Evolutionary conservation across 1,140 invertebrate species (phyloP).

Genomic region (Orchestia grillus): DNA sequence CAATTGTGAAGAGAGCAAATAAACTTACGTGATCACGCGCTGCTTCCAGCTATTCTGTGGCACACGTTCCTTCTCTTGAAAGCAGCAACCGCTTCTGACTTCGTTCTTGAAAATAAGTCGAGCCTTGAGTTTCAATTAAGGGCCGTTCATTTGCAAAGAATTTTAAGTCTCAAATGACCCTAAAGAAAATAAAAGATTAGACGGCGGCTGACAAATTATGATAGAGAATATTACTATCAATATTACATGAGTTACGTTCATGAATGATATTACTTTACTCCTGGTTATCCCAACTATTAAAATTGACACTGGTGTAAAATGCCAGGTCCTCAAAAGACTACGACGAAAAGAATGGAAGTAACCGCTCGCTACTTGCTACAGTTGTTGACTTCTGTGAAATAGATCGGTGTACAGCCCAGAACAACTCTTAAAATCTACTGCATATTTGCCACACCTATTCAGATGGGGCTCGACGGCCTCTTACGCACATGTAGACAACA

Average conservation of each 20-base stretch:
- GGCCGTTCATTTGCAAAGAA: neutral
- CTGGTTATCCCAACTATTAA: constrained; percentile 37
- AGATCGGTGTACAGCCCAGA: constrained; percentile 68
- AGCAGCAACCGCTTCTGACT: neutral
- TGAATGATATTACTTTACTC: constrained; percentile 49
- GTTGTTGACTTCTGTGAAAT: constrained; percentile 67
- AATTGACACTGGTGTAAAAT: constrained; percentile 45
- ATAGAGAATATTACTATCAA: constrained; percentile 39
- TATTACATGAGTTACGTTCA: constrained; percentile 43
- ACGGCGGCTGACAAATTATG: neutral
- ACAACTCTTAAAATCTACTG: constrained; percentile 68
- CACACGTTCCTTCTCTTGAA: neutral
- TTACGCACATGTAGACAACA: constrained; percentile 64
- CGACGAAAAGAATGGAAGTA: constrained; percentile 63
- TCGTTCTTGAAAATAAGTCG: neutral
- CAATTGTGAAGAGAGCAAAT: constrained; percentile 58
- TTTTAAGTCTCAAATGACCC: neutral
- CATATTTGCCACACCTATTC: constrained; percentile 68
- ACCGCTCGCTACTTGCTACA: constrained; percentile 67
- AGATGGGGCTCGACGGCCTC: constrained; percentile 64
- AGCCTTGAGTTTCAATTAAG: neutral
- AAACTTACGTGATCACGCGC: neutral
- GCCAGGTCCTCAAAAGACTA: constrained; percentile 33
- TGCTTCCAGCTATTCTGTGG: constrained; percentile 6
- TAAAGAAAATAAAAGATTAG: neutral